Evolutionary conservation across 1,140 invertebrate genomes (phyloP), one percentile per base, ranked within the genome.

Genomic region (Theocolax elegans): DNA sequence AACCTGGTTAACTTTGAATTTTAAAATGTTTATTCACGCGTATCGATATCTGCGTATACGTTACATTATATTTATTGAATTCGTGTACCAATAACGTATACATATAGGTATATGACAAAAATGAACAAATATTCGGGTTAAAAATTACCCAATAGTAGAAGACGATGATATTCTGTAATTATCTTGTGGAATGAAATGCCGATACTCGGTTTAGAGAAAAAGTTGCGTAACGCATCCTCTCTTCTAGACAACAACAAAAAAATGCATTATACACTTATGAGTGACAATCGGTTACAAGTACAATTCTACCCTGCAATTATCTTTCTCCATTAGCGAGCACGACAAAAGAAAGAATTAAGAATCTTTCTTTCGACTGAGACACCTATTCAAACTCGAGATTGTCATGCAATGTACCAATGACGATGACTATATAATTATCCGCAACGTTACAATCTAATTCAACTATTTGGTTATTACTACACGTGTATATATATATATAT

Each of bases 151-250:
- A n/a, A n/a, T n/a, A n/a, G n/a, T n/a, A n/a, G n/a, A n/a, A n/a
- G n/a, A n/a, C n/a, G n/a, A n/a, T 51, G 48, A 64, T 38, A 51
- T 51, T 53, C 46, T 49, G 40, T 64, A 35, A 64, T 51, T 49
- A 31, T n/a, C n/a, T n/a, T n/a, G n/a, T n/a, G n/a, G n/a, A n/a
- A n/a, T n/a, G n/a, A n/a, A n/a, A 12, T 23, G 42, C 29, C 59
- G 21, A 27, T 48, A 31, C 48, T 44, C 38, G n/a, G n/a, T 44
- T 2, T 44, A 6, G 25, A 29, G 9, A 17, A 60, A 60, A 0
- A 25, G n/a, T 40, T 27, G 23, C 19, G 12, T 29, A 27, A 56
- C 21, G 27, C 31, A 0, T n/a, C 2, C 19, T 48, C 44, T 48
- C n/a, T n/a, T n/a, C n/a, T n/a, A n/a, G n/a, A n/a, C n/a, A n/a